A percentile compares a stretch with the other conserved stretches of the same genome.
Evolutionary conservation across 1,140 invertebrate genomes (phyloP).

Genomic region (Lineus longissimus): DNA sequence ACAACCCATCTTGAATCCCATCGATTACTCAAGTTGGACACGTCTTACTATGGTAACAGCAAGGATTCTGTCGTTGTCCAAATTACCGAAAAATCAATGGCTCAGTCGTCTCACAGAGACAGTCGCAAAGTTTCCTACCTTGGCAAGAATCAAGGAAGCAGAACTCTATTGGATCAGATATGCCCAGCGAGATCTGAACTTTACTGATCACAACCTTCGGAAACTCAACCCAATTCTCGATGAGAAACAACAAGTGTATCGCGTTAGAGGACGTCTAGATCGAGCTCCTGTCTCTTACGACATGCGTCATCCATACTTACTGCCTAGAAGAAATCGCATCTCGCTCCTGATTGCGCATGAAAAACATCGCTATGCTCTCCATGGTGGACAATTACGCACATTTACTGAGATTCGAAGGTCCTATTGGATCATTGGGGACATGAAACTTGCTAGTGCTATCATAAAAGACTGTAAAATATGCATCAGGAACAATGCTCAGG

Average conservation of each 20-base stretch:
- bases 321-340: conserved; percentile 3
- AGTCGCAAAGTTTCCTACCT: neutral
- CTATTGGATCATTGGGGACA: conserved; percentile 5
- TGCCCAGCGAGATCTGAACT: neutral
- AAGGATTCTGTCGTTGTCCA: neutral
- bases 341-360: neutral
- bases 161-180: conserved; percentile 3
- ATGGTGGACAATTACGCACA: neutral
- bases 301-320: conserved; percentile 6
- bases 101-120: neutral
- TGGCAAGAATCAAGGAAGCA: neutral
- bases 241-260: conserved; percentile 1
- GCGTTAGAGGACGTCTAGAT: neutral
- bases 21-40: neutral
- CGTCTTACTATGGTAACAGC: neutral
- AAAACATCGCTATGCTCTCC: neutral
- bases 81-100: conserved; percentile 3
- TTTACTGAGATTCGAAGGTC: neutral
- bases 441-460: neutral
- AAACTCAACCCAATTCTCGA: conserved; percentile 1
- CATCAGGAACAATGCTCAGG: neutral
- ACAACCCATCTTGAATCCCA: neutral
- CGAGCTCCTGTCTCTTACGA: neutral
- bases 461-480: neutral
- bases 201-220: neutral